Evolutionary conservation across 2,797 vertebrate genomes (phyloP).

Genomic region (Siniperca scherzeri): DNA sequence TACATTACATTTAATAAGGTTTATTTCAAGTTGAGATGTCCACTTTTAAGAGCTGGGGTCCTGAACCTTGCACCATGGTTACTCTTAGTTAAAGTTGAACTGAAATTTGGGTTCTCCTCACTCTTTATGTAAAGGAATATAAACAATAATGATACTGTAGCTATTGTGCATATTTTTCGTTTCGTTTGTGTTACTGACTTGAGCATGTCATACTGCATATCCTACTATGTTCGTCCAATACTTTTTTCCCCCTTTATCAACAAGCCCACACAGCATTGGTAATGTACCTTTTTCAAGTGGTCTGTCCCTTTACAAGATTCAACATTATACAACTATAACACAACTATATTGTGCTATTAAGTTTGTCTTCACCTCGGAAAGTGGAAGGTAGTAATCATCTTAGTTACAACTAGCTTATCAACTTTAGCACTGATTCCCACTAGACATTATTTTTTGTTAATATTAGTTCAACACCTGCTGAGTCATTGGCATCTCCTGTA

Average conservation of each 20-base stretch:
- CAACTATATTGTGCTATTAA: neutral
- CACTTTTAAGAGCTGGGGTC: neutral
- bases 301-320: neutral
- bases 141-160: neutral
- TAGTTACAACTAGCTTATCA: no score
- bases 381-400: no score
- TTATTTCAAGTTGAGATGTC: neutral
- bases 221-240: neutral
- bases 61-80: neutral
- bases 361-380: neutral
- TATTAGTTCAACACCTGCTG: conserved; percentile 1
- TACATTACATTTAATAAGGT: neutral
- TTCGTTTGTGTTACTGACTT: neutral
- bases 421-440: neutral
- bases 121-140: neutral
- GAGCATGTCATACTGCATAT: neutral
- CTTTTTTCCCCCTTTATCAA: neutral
- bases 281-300: neutral
- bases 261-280: neutral
- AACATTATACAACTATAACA: neutral
- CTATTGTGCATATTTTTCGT: neutral
- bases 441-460: neutral
- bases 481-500: neutral
- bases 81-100: neutral
- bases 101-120: neutral